Evolutionary conservation across 2,113 vertebrate species (phyloP).

Genomic region (Chionomys nivalis): DNA sequence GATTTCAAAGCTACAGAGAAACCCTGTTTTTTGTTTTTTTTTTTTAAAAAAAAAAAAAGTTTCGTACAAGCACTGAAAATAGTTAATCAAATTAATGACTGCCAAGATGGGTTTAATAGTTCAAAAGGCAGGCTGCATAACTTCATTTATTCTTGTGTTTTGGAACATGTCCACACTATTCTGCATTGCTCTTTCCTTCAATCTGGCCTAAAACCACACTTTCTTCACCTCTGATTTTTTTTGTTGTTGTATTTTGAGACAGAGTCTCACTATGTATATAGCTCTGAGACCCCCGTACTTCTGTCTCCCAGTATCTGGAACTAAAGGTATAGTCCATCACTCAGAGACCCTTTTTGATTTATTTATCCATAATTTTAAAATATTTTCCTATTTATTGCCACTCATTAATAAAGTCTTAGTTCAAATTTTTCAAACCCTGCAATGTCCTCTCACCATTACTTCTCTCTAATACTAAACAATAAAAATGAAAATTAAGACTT

Average conservation of each 20-base stretch:
- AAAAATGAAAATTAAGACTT: slow-evolving; percentile 19
- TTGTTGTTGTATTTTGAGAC: background rate
- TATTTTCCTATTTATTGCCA: background rate
- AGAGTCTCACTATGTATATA: background rate
- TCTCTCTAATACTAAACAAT: background rate
- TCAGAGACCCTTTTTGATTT: background rate
- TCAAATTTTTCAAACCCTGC: slow-evolving; percentile 4
- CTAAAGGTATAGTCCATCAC: background rate
- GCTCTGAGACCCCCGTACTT: background rate
- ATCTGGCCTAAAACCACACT: background rate
- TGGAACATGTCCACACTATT: background rate
- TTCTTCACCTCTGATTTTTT: background rate
- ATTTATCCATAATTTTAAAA: slow-evolving; percentile 7
- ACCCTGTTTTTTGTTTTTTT: no score
- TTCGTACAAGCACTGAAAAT: background rate
- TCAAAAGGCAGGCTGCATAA: background rate
- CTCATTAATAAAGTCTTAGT: background rate
- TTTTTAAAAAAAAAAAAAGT: background rate
- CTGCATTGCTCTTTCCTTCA: background rate
- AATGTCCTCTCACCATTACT: background rate
- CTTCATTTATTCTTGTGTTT: background rate
- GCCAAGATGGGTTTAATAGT: background rate
- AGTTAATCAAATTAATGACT: background rate
- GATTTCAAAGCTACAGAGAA: no score
- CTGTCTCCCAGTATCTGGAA: background rate